A percentile compares a stretch with the other conserved stretches of the same genome.
Conservation (phyloP, 2,113 vertebrate species). For the Sapajus apella region DNA sequence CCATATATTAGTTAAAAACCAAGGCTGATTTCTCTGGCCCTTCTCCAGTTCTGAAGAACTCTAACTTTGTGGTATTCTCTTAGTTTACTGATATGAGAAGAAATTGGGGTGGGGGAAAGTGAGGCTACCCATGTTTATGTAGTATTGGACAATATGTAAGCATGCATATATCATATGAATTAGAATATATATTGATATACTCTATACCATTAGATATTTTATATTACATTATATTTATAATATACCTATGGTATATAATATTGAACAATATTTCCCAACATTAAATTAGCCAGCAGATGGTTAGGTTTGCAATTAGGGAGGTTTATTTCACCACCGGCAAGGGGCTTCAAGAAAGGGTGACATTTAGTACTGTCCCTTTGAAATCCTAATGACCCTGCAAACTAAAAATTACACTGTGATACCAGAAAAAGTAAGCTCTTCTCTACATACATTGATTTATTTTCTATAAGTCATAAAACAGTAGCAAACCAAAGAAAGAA, state of each 20-base stretch:
- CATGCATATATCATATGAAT: background rate
- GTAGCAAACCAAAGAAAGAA: background rate
- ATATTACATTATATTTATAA: background rate
- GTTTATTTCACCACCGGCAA: background rate
- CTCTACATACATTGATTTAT: background rate
- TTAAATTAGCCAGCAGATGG: background rate
- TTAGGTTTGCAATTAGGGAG: background rate
- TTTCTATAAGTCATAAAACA: background rate
- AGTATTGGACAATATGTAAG: background rate
- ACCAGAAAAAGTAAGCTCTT: background rate
- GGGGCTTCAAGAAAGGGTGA: background rate
- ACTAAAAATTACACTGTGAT: background rate
- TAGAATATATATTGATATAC: background rate
- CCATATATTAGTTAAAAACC: background rate
- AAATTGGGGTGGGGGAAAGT: accelerated
- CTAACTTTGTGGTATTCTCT: background rate
- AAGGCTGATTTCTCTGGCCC: background rate
- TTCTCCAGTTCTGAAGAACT: background rate
- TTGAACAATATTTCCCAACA: background rate
- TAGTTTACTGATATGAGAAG: background rate
- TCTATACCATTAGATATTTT: background rate
- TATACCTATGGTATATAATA: too few relatives aligned
- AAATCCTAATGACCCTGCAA: background rate
- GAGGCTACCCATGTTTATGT: background rate
- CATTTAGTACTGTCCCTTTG: background rate